Evolutionary conservation across 2,113 vertebrate genomes (phyloP).

Genomic region (Madoqua kirkii): DNA sequence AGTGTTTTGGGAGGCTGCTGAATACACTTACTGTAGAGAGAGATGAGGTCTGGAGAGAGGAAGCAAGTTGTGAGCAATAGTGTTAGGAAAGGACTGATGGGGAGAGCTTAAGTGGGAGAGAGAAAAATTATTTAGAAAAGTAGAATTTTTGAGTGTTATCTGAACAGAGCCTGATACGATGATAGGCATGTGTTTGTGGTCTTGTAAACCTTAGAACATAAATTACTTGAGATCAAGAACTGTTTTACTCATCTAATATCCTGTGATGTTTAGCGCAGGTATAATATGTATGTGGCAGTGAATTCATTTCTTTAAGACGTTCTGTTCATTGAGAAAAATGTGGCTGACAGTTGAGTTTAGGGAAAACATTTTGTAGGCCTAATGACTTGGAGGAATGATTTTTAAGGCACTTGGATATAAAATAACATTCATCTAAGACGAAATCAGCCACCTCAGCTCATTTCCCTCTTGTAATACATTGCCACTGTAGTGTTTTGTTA

Average conservation of each 20-base stretch:
- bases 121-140: not conserved
- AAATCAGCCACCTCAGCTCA: not conserved
- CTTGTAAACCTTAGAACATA: not conserved
- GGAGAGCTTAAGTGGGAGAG: not conserved
- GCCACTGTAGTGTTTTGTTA: not conserved
- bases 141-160: not conserved
- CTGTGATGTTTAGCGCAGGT: not conserved
- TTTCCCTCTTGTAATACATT: not conserved
- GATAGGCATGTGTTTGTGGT: not conserved
- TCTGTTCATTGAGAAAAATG: not conserved
- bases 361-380: not conserved
- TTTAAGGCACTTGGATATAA: not conserved
- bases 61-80: not conserved
- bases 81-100: not conserved
- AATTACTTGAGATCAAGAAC: not conserved
- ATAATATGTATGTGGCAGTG: not conserved
- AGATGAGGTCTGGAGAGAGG: not conserved
- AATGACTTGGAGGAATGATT: not conserved
- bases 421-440: not conserved
- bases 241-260: not conserved
- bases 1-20: not conserved
- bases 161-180: not conserved
- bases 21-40: not conserved
- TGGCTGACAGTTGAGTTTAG: not conserved
- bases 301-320: conserved; percentile 1